Conservation (phyloP, 2,113 vertebrate species). For the Plecturocebus donacophilus region DNA sequence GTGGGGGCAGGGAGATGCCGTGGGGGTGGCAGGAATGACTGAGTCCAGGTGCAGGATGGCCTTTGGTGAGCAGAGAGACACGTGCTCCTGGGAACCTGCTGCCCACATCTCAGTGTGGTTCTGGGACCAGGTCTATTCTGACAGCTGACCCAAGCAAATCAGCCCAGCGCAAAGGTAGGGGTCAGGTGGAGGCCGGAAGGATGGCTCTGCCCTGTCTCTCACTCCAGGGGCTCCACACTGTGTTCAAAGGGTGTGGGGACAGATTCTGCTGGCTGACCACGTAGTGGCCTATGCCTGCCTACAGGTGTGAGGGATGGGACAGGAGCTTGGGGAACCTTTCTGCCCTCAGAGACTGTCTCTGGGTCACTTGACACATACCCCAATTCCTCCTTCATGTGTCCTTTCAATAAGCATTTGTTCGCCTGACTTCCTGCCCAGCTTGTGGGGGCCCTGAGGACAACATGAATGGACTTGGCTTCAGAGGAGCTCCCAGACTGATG, state of each 20-base stretch:
- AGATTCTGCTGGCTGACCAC: neutral
- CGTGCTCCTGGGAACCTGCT: neutral
- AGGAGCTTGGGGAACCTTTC: neutral
- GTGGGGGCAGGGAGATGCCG: rapidly evolving
- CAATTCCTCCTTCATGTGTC: rapidly evolving
- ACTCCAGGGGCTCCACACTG: neutral
- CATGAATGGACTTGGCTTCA: too few relatives aligned
- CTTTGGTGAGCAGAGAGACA: neutral
- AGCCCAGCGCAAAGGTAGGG: rapidly evolving
- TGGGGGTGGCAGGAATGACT: neutral
- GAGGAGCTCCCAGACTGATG: neutral
- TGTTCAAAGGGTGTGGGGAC: neutral
- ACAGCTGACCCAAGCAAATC: neutral
- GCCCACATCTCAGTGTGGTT: neutral
- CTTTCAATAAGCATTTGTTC: too few relatives aligned
- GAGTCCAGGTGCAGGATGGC: neutral
- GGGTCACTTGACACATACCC: rapidly evolving
- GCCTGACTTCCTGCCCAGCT: neutral
- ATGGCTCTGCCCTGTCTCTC: neutral
- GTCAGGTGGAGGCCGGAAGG: neutral
- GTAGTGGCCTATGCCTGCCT: too few relatives aligned
- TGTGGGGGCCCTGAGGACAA: neutral
- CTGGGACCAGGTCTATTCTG: neutral
- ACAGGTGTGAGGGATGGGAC: neutral
- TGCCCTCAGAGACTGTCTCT: neutral